These are phyloP conservation scores for Heliconius hermathena DNA, from an alignment of 1,140 invertebrate species.

Conservation along the genomic window DNA sequence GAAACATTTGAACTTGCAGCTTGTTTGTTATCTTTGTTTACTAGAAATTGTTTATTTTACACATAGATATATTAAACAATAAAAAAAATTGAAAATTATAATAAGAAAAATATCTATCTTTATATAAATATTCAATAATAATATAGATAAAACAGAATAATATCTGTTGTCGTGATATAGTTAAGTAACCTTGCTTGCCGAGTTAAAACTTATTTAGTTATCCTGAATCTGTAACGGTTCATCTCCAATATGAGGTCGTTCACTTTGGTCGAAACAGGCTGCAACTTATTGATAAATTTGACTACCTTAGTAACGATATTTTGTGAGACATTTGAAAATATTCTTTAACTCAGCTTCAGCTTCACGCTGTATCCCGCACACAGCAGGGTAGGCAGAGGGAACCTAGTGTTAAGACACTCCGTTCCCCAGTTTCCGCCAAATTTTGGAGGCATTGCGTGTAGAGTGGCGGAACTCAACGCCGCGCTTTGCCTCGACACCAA, in stretches of 20 bases:
- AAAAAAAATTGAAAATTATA: neutral
- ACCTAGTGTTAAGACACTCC: too few species aligned
- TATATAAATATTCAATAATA: neutral
- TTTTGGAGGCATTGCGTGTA: too few species aligned
- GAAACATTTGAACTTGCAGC: constrained; percentile 38
- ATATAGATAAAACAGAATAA: neutral
- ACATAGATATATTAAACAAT: neutral
- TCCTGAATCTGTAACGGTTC: neutral
- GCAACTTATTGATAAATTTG: neutral
- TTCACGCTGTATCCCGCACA: too few species aligned
- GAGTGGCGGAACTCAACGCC: too few species aligned
- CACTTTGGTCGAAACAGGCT: neutral
- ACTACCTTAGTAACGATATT: neutral
- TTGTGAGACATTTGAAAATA: neutral
- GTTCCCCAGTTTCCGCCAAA: too few species aligned
- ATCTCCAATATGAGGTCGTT: constrained; percentile 13
- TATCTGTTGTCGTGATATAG: neutral
- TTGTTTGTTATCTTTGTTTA: constrained; percentile 32
- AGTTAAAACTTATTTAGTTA: neutral
- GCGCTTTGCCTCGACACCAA: too few species aligned
- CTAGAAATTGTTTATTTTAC: constrained; percentile 21
- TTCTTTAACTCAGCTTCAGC: too few species aligned
- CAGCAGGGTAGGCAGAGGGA: too few species aligned
- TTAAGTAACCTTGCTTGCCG: neutral
- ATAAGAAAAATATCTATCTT: too few species aligned